phyloP scores from a whole-genome alignment of 30 jellyfish, hydroid and myxozoan species.

The Nemopilema nomurai region DNA sequence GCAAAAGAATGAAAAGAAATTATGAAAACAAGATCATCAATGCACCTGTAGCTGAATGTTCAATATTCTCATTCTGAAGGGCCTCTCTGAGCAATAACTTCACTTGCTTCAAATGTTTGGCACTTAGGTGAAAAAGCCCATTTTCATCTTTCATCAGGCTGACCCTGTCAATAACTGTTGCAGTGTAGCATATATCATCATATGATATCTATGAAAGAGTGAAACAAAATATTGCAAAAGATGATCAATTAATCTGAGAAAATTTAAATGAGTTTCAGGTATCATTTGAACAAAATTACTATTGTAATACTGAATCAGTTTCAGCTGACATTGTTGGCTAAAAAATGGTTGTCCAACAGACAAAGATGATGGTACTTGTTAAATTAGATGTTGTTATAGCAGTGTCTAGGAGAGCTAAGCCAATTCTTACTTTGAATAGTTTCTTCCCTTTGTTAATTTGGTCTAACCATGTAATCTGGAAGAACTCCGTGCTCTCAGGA shows the following conservation, averaged over 20 bases:
- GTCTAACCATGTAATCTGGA: constrained; percentile 71
- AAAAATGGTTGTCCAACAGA: too few relatives aligned
- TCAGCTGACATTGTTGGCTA: too few relatives aligned
- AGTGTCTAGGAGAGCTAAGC: neutral
- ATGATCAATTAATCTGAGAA: too few relatives aligned
- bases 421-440: constrained; percentile 35
- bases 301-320: too few relatives aligned
- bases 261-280: too few relatives aligned
- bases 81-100: constrained; percentile 32
- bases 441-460: constrained; percentile 15
- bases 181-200: constrained; percentile 47
- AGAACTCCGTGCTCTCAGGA: constrained; percentile 34
- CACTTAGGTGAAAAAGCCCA: constrained; percentile 9
- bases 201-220: constrained; percentile 27
- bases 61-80: neutral
- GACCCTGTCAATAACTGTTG: constrained; percentile 47
- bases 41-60: neutral
- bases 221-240: too few relatives aligned
- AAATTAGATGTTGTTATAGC: too few relatives aligned
- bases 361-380: too few relatives aligned
- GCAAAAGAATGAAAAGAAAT: neutral
- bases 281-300: too few relatives aligned
- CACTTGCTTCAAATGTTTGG: constrained; percentile 20
- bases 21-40: neutral
- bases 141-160: neutral